Base-by-base conservation (phyloP, 2,888 invertebrate genomes). In the Dysmachus trigonus region DNA sequence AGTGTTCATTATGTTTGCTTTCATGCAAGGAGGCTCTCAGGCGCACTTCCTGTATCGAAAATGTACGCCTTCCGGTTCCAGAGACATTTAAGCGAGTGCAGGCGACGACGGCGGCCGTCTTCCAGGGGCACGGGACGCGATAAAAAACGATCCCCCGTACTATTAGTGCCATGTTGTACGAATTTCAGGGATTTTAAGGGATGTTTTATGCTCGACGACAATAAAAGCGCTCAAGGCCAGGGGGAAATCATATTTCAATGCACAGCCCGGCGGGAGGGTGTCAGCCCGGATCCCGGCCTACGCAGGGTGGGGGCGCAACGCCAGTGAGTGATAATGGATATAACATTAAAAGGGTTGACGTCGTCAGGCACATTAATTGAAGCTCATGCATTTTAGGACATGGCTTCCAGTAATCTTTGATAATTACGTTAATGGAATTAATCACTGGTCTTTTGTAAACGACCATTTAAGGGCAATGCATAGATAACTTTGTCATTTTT, bases 351-450 rank as follows among this genome's bases (percentile, higher is more conserved):
- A 87, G 87, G 87, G 87, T 87, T 87, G 87, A 87, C 85, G 73
- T 82, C 41, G 51, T 47, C 85, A 83, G 85, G 74, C 22, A 74
- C 51, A 85, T 85, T 85, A 85, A 85, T 85, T 85, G 82, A 82
- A 82, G 82, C 82, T 62, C 35, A 82, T 62, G 82, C 62, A 82
- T 82, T 82, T 41, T 30, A 79, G 62, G 33, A 35, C 62, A 71
- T 62, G 47, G 30, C 27, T 30, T 72, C n/a, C 38, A 74, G 85
- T 90, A 91, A 91, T 91, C 91, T 90, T 87, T 89, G 90, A 91
- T 91, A 91, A 91, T 91, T 91, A 91, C 89, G 90, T 91, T 91
- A 91, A 91, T 91, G 91, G 91, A 89, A 90, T 91, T 91, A 91
- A 91, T 91, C 91, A 91, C 90, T 90, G 87, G 85, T 84, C 85